Conservation (phyloP, 2,797 vertebrate genomes). For the Halcyon badia region DNA sequence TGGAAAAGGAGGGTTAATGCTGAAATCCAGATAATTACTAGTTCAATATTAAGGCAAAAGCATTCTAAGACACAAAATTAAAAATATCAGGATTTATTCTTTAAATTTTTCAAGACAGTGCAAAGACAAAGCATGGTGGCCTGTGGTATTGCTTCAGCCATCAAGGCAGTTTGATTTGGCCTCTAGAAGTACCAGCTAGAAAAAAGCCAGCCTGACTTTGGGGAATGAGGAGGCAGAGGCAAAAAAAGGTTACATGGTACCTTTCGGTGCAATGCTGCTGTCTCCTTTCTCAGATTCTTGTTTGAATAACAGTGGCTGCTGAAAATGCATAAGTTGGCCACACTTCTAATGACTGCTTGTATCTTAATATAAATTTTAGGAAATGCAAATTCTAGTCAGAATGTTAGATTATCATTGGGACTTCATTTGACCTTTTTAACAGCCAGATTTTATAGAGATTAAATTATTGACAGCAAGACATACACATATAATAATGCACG, state of each 20-base stretch:
- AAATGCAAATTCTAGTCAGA: background rate
- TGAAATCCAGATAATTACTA: background rate
- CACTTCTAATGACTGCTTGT: background rate
- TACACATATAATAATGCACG: background rate
- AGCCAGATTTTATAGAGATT: background rate
- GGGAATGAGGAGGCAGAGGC: background rate
- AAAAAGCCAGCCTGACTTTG: background rate
- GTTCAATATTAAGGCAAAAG: background rate
- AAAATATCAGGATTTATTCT: background rate
- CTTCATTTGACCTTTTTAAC: background rate
- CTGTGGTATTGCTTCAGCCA: background rate
- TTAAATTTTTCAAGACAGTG: background rate
- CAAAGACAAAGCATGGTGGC: rapidly evolving
- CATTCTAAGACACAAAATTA: background rate
- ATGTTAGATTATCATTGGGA: background rate
- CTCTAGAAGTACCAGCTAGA: background rate
- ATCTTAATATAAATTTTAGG: background rate
- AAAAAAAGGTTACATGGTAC: background rate
- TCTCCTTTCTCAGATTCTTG: background rate
- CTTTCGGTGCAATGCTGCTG: background rate
- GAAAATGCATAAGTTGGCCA: background rate
- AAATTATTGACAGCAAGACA: background rate
- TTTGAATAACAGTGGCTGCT: background rate
- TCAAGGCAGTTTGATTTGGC: background rate
- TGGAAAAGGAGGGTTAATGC: background rate